Base-by-base conservation (phyloP, 2,797 vertebrate species). In the Sebastes goodei region DNA sequence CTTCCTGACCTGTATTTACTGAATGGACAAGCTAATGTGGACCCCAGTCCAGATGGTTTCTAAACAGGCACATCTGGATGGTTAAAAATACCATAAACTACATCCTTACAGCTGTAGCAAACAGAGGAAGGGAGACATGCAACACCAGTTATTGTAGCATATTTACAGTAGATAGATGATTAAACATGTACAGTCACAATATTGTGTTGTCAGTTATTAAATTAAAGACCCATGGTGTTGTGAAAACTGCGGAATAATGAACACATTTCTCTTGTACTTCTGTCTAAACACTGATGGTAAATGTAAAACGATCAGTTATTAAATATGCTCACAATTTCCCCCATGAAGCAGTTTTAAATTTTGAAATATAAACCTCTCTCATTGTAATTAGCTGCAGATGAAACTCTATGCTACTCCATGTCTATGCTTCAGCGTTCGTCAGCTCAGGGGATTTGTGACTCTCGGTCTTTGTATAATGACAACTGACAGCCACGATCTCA, bases 11-110 rank as follows among this genome's bases (percentile, higher is more conserved):
- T 20, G 7, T 82, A 84, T 84, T 85, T 85, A 81, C 56, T 59
- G 1, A 84, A 76, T 30, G 20, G 78, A 81, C 68, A 66, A 64
- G 63, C 12, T 74, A 61, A 64, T 46, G 32, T 70, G 29, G 62
- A 71, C 67, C n/a, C 65, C 61, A 10, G 29, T 32, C 71, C 85
- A 91, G 85, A 86, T 79, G 82, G 25, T 25, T 62, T 70, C 81
- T 80, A 86, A 89, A 78, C 38, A 55, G 49, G 64, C 69, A 78
- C 85, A 89, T 88, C 79, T 92, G 90, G 72, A 81, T 1, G 25
- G 71, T 69, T 86, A 74, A 80, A 82, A 80, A 84, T 56, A 71
- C 2, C 17, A 6, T 38, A 56, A 10, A 68, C 55, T 56, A 32
- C 53, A 61, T 80, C 49, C 57, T 32, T 68, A 75, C 74, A 90